Conservation (phyloP, 1,140 invertebrate species). For the Latrodectus geometricus region DNA sequence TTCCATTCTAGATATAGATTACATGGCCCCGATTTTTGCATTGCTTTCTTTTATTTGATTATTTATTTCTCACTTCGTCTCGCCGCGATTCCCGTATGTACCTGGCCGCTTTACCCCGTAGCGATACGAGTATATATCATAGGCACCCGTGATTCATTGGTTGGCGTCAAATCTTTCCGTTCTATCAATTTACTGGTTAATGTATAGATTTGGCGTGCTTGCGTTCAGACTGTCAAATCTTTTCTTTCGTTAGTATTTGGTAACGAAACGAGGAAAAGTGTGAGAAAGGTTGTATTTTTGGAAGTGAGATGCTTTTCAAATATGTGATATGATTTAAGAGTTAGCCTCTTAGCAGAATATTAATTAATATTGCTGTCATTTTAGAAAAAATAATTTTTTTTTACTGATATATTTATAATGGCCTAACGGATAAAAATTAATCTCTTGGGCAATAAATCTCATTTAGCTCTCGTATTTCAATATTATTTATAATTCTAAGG, state of each 20-base stretch:
- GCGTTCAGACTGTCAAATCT: background rate
- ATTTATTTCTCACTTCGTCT: background rate
- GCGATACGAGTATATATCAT: background rate
- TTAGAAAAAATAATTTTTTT: background rate
- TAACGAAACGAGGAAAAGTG: no score
- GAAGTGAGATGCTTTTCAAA: background rate
- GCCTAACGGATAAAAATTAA: no score
- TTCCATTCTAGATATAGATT: background rate
- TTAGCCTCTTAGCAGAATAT: background rate
- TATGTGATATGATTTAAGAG: background rate
- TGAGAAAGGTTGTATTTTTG: background rate
- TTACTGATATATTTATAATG: no score
- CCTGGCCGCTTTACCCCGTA: background rate
- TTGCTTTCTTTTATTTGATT: background rate
- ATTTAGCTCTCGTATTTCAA: no score
- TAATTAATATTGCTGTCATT: background rate
- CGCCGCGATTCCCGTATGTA: background rate
- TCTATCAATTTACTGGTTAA: conserved; percentile 2
- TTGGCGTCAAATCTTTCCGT: background rate
- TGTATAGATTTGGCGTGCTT: background rate
- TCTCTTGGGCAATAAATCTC: no score
- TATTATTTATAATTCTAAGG: no score
- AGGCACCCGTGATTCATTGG: background rate
- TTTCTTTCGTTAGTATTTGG: background rate
- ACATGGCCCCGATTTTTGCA: background rate